Conservation (phyloP, 2,888 invertebrate species). For the Globia sparganii region DNA sequence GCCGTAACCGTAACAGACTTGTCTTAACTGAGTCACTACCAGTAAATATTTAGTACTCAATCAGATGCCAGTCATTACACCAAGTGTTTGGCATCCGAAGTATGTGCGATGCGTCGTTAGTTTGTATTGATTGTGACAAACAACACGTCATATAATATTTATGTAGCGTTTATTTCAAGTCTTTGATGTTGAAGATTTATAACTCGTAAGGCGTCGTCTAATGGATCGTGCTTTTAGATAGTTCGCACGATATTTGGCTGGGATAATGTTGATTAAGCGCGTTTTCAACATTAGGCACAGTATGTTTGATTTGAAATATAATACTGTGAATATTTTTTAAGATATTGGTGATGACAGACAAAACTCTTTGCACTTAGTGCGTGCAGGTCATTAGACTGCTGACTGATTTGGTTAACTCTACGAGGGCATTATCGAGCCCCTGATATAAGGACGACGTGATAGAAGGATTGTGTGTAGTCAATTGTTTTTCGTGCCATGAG, state of each 20-base stretch:
- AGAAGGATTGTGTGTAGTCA: neutral
- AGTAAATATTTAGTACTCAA: constrained; percentile 41
- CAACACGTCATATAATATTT: constrained; percentile 32
- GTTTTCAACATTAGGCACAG: neutral
- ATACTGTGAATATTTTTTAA: no score
- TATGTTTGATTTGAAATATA: no score
- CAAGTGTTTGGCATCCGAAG: constrained; percentile 38
- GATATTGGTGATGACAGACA: no score
- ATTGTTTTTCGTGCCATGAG: neutral
- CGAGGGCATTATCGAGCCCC: neutral
- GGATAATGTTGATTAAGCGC: neutral
- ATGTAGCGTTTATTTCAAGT: constrained; percentile 17
- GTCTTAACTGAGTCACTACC: constrained; percentile 11
- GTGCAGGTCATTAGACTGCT: neutral
- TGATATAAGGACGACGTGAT: neutral
- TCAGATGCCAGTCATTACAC: constrained; percentile 11
- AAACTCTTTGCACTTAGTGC: neutral
- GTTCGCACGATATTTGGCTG: neutral
- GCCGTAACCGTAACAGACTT: neutral
- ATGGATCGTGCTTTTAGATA: constrained; percentile 23
- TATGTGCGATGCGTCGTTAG: constrained; percentile 17
- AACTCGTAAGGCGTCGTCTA: constrained; percentile 3
- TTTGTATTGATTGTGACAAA: constrained; percentile 38
- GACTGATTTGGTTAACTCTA: neutral
- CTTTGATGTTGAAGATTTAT: constrained; percentile 37